Evolutionary conservation across 2,888 invertebrate genomes (phyloP).

Genomic region (Brachyopa scutellaris): DNA sequence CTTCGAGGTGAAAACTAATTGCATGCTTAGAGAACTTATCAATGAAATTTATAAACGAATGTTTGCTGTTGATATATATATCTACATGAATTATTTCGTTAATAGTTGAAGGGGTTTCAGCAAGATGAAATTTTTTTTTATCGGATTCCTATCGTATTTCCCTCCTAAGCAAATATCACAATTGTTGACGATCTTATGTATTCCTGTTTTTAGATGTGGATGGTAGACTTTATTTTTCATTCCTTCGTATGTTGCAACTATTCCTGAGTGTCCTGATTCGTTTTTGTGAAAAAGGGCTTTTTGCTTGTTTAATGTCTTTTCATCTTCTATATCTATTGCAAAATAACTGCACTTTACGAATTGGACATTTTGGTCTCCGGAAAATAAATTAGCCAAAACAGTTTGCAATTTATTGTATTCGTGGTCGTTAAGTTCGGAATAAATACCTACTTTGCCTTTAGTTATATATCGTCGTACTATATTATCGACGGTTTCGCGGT

Average conservation of each 20-base stretch:
- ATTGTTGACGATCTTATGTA: not conserved
- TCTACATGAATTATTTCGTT: no score
- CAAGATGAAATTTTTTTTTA: not conserved
- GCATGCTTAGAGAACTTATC: not conserved
- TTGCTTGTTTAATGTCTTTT: conserved; percentile 6
- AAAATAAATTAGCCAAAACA: not conserved
- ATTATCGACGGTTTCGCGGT: not conserved
- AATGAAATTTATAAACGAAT: not conserved
- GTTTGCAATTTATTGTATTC: not conserved
- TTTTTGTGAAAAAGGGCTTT: conserved; percentile 7
- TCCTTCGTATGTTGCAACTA: conserved; percentile 6
- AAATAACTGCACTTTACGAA: conserved; percentile 8
- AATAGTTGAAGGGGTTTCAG: not conserved
- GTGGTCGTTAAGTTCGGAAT: not conserved
- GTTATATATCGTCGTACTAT: no score
- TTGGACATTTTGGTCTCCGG: not conserved
- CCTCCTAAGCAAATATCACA: not conserved
- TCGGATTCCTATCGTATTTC: not conserved
- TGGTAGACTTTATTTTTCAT: not conserved
- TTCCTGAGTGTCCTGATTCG: no score
- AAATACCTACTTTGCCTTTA: no score
- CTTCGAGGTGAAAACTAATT: not conserved
- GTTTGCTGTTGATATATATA: not conserved
- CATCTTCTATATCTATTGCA: conserved; percentile 3
- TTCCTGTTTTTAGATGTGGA: not conserved